These are phyloP conservation scores for Harpalus rubripes DNA, from an alignment of 2,888 invertebrate genomes.

Conservation along the genomic window DNA sequence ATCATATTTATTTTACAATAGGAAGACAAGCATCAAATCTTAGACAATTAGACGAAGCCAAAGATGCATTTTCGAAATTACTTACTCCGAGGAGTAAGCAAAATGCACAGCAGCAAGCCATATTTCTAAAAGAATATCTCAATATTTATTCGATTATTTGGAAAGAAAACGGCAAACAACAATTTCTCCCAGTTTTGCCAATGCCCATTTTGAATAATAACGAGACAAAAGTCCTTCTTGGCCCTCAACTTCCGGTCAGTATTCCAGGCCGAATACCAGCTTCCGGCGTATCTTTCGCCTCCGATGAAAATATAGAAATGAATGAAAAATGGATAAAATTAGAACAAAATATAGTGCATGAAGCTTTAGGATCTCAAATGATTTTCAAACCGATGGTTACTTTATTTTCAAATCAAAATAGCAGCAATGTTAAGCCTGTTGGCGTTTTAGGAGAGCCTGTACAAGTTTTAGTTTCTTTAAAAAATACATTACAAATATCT, in stretches of 20 bases:
- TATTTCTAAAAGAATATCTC: constrained; percentile 93
- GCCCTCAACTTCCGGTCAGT: constrained; percentile 80
- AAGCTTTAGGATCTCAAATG: constrained; percentile 84
- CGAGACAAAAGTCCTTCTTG: constrained; percentile 85
- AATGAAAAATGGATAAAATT: constrained; percentile 84
- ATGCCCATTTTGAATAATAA: constrained; percentile 86
- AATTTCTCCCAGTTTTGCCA: constrained; percentile 83
- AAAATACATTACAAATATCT: constrained; percentile 87
- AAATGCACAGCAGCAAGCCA: constrained; percentile 85
- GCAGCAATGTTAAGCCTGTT: constrained; percentile 83
- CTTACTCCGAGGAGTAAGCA: constrained; percentile 86
- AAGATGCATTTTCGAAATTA: constrained; percentile 88
- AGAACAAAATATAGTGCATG: constrained; percentile 88
- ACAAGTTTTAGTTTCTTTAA: constrained; percentile 86
- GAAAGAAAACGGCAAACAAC: constrained; percentile 70
- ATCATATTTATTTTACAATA: constrained; percentile 97
- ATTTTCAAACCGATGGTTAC: constrained; percentile 89
- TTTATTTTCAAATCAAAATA: constrained; percentile 84
- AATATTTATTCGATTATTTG: constrained; percentile 83
- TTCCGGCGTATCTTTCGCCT: constrained; percentile 77
- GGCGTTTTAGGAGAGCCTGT: constrained; percentile 91
- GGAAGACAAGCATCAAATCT: constrained; percentile 93
- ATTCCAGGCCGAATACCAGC: constrained; percentile 81
- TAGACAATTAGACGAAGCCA: constrained; percentile 85
- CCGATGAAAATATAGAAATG: constrained; percentile 72